Evolutionary conservation across 2,797 vertebrate genomes (phyloP), one percentile per base, ranked within the genome.

Genomic region (Gallinago nigripennis): DNA sequence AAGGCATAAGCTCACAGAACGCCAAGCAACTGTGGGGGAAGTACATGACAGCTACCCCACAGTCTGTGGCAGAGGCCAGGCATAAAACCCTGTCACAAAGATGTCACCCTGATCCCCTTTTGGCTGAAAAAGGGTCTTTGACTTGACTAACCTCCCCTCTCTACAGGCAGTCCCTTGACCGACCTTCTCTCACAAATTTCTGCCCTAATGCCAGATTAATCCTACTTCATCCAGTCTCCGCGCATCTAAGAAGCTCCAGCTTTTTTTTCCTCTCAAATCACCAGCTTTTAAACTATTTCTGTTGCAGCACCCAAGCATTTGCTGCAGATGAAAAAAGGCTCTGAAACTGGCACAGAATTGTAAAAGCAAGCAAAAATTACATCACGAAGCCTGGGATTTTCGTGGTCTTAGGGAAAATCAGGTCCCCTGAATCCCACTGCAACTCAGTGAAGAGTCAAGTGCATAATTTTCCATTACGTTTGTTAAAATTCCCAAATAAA

Each of bases 401-500:
- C 75, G 56, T 10, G 77, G 70, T 82, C 68, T 84, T 61, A 57
- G 37, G 70, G 57, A 94, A 94, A 96, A 94, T 84, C 11, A 64
- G 48, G 61, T 63, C 28, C 80, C n/a, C 39, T 65, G 71, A 91
- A 94, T 92, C 70, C 76, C 73, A 88, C 4, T 2, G 60, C 63
- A 82, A 65, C 73, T 76, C 87, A 81, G 24, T 31, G 41, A 90
- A 88, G 68, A 88, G 57, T 51, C 16, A 6, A 89, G 54, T 54
- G 46, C 72, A 28, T 86, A 35, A 82, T 86, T 95, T 93, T 88
- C 58, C 87, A 94, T 79, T 56, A 85, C 12, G 37, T 45, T 60
- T 64, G 33, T 82, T 92, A 95, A 92, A 85, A 65, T 21, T 27
- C 66, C 68, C 77, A 90, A 94, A 84, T 82, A 94, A 88, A 95